phyloP scores from a whole-genome alignment of 2,888 invertebrate species.

The Dioctria linearis region DNA sequence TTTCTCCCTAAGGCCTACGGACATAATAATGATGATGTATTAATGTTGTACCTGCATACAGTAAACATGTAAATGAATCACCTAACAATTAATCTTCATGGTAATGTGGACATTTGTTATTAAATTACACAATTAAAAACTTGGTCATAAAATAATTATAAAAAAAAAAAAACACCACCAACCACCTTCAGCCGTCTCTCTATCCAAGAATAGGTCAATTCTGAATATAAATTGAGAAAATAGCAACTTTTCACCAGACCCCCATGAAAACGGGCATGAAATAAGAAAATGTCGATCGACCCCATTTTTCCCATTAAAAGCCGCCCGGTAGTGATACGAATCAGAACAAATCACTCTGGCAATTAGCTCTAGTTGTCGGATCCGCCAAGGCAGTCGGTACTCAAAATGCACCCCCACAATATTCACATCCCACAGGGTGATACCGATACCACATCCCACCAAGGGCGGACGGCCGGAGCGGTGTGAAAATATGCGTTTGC shows the following conservation, averaged over 20 bases:
- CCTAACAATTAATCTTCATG: too few relatives aligned
- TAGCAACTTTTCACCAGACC: not conserved
- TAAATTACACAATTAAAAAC: too few relatives aligned
- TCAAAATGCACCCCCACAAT: slow-evolving; percentile 27
- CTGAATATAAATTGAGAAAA: not conserved
- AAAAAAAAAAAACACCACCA: too few relatives aligned
- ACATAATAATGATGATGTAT: too few relatives aligned
- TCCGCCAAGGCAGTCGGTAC: slow-evolving; percentile 43
- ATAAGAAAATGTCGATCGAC: slow-evolving; percentile 55
- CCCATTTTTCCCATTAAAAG: slow-evolving; percentile 52
- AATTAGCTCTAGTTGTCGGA: slow-evolving; percentile 54
- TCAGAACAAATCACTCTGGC: slow-evolving; percentile 58
- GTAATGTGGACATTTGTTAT: too few relatives aligned
- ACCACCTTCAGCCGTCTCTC: too few relatives aligned
- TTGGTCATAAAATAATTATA: too few relatives aligned
- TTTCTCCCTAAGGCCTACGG: too few relatives aligned
- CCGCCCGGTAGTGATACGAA: slow-evolving; percentile 53
- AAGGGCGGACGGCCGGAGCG: not conserved
- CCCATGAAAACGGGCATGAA: slow-evolving; percentile 47
- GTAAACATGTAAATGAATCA: too few relatives aligned
- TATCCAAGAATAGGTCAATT: too few relatives aligned
- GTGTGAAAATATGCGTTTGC: slow-evolving; percentile 34
- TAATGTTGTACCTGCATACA: too few relatives aligned
- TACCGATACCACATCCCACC: slow-evolving; percentile 12
- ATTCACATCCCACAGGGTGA: not conserved